A percentile compares a stretch with the other conserved stretches of the same genome.
Evolutionary conservation across 2,113 vertebrate genomes (phyloP).

Genomic region (Cygnus atratus): DNA sequence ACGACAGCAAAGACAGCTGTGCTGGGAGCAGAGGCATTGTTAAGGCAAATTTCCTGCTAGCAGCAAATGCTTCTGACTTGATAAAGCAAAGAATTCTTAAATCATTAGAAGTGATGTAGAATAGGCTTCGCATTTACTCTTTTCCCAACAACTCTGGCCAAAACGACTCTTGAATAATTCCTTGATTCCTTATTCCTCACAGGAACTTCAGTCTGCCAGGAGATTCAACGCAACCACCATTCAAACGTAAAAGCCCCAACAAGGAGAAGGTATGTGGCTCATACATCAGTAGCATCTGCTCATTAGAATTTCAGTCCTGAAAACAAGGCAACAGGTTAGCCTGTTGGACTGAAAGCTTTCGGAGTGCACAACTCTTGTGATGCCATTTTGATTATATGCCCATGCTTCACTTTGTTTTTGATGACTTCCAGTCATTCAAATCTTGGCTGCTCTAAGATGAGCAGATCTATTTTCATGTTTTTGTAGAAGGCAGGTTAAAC

Average conservation of each 20-base stretch:
- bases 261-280: not conserved
- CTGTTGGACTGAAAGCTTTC: not conserved
- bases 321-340: not conserved
- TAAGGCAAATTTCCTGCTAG: not conserved
- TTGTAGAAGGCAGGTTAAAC: not conserved
- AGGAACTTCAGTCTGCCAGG: not conserved
- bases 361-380: not conserved
- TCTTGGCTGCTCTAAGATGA: not conserved
- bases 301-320: not conserved
- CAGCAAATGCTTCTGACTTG: not conserved
- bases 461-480: accelerated
- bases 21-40: not conserved
- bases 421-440: not conserved
- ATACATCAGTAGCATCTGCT: not conserved
- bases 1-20: not conserved
- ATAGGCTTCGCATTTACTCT: not conserved
- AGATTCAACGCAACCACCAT: not conserved
- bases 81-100: not conserved
- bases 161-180: not conserved
- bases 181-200: not conserved
- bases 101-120: not conserved
- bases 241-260: not conserved
- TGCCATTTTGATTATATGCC: not conserved
- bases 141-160: not conserved
- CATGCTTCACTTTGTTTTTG: not conserved